Percentiles rank a stretch among this genome's conserved stretches.
Conservation (phyloP, 2,113 vertebrate genomes). For the Siniperca knerii region DNA sequence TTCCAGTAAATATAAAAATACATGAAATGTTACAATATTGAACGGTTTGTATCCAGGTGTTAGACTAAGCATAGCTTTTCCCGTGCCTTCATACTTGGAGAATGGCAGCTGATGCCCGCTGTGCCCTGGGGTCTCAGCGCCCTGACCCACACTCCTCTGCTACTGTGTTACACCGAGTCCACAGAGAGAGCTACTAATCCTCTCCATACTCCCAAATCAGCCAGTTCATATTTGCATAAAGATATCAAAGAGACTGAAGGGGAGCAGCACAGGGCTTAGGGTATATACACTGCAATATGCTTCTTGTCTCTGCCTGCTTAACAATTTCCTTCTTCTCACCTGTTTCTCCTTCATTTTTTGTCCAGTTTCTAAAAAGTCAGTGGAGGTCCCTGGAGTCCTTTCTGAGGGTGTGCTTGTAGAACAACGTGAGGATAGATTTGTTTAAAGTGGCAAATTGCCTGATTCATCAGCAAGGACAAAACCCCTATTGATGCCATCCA, state of each 20-base stretch:
- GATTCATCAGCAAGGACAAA: conserved; percentile 79
- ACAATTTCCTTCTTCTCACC: conserved; percentile 52
- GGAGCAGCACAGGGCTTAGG: conserved; percentile 49
- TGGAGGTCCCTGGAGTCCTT: conserved; percentile 24
- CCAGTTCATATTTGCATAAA: conserved; percentile 74
- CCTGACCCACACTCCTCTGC: conserved; percentile 64
- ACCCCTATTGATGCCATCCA: conserved; percentile 77
- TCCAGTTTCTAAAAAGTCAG: conserved; percentile 24
- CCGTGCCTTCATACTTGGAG: conserved; percentile 38
- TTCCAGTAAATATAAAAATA: conserved; percentile 11
- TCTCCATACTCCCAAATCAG: conserved; percentile 61
- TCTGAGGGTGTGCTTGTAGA: conserved; percentile 15
- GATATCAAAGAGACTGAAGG: conserved; percentile 71
- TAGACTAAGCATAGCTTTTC: background rate
- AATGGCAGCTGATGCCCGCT: conserved; percentile 52
- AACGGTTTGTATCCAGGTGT: conserved; percentile 45
- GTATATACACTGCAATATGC: conserved; percentile 34
- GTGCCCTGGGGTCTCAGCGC: conserved; percentile 34
- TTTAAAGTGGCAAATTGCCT: conserved; percentile 73
- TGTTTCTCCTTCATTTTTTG: conserved; percentile 40
- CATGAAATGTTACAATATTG: background rate
- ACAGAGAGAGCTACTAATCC: conserved; percentile 66
- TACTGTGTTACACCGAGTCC: conserved; percentile 46
- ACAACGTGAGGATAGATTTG: conserved; percentile 66
- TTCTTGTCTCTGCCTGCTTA: conserved; percentile 31